Conservation (phyloP, 2,113 vertebrate species). For the Verasper variegatus region DNA sequence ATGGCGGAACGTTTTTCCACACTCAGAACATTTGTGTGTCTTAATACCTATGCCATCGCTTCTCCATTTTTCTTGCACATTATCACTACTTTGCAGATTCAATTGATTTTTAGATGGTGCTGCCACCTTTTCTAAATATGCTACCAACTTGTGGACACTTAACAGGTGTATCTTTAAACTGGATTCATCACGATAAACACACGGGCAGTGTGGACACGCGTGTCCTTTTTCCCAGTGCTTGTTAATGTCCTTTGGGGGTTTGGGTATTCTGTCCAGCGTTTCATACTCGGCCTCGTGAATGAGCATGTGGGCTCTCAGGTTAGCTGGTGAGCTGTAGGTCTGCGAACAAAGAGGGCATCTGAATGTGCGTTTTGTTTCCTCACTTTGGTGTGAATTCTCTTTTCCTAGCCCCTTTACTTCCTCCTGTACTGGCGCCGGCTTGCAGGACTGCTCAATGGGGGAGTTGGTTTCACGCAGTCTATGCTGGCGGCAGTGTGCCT, state of each 20-base stretch:
- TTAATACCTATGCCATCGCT: slow-evolving; percentile 63
- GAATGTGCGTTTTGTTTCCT: slow-evolving; percentile 62
- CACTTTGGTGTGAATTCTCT: slow-evolving; percentile 67
- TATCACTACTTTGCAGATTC: slow-evolving; percentile 45
- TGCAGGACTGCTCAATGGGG: slow-evolving; percentile 27
- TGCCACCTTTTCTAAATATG: slow-evolving; percentile 51
- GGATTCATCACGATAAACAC: slow-evolving; percentile 70
- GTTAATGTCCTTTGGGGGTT: slow-evolving; percentile 31
- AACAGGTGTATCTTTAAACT: slow-evolving; percentile 73
- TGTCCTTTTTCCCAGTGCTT: slow-evolving; percentile 67
- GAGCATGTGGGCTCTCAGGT: slow-evolving; percentile 81
- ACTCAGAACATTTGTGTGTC: slow-evolving; percentile 78
- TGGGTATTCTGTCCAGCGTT: slow-evolving; percentile 55
- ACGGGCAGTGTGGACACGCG: slow-evolving; percentile 77
- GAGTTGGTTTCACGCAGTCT: slow-evolving; percentile 56
- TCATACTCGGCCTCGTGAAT: slow-evolving; percentile 80
- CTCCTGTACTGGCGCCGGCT: slow-evolving; percentile 52
- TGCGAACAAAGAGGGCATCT: slow-evolving; percentile 81
- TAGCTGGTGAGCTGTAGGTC: slow-evolving; percentile 62
- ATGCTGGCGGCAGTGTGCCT: slow-evolving; percentile 82
- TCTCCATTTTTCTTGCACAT: slow-evolving; percentile 46
- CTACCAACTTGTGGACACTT: slow-evolving; percentile 68
- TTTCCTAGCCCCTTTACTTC: slow-evolving; percentile 49
- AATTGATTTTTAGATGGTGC: slow-evolving; percentile 24
- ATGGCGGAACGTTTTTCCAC: slow-evolving; percentile 82